Evolutionary conservation across 35 echinoderm and acorn worm genomes (phyloP).

Genomic region (Acanthaster planci): DNA sequence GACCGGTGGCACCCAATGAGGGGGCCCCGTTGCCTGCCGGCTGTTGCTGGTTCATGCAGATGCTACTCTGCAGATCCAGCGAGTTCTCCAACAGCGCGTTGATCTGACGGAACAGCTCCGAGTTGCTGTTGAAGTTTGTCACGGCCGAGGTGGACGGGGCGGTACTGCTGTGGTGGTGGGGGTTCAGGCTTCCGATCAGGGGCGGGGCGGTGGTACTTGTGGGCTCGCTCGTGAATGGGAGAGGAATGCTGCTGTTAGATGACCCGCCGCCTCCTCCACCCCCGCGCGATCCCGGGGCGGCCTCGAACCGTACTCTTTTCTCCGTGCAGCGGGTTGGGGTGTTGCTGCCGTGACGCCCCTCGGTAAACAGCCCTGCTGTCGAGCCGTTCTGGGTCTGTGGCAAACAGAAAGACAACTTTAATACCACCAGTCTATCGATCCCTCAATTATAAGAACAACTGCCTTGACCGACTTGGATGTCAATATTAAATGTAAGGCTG

Average conservation of each 20-base stretch:
- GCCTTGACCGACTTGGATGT: too few species aligned
- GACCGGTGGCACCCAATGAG: not conserved
- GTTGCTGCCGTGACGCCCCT: not conserved
- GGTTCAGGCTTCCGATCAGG: not conserved
- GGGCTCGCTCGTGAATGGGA: not conserved
- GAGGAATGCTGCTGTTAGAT: not conserved
- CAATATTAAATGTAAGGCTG: too few species aligned
- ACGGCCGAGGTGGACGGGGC: not conserved
- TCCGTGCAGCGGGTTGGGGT: not conserved
- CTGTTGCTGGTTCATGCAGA: constrained; percentile 41
- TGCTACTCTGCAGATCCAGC: constrained; percentile 47
- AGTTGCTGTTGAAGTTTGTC: constrained; percentile 42
- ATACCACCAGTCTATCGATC: not conserved
- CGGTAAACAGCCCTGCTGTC: not conserved
- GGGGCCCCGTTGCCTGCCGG: not conserved
- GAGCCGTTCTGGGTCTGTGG: not conserved
- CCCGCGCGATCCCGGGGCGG: constrained; percentile 9
- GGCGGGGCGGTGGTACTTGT: not conserved
- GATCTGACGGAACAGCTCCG: constrained; percentile 65
- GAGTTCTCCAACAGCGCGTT: constrained; percentile 65
- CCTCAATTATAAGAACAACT: too few species aligned
- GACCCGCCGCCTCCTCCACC: not conserved
- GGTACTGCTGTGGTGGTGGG: not conserved
- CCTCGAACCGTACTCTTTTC: constrained; percentile 8
- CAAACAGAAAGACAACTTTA: not conserved